A percentile compares a stretch with the other conserved stretches of the same genome.
Conservation (phyloP, 2,113 vertebrate genomes). For the Pipa parva region DNA sequence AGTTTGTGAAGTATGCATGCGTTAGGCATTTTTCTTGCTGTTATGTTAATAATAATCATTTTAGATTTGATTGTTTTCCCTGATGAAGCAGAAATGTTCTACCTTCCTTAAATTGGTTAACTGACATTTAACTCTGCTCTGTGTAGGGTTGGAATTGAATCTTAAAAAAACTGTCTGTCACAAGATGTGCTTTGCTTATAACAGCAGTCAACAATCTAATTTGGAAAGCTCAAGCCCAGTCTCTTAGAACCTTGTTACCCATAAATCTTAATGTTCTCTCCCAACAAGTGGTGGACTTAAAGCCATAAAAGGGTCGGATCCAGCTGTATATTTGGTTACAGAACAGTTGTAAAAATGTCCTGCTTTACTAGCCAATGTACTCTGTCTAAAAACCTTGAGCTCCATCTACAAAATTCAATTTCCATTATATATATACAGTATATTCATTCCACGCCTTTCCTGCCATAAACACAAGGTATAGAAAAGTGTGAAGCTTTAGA, state of each 20-base stretch:
- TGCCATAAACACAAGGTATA: neutral
- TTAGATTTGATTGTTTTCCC: slow-evolving; percentile 16
- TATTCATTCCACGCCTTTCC: neutral
- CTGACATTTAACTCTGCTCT: slow-evolving; percentile 8
- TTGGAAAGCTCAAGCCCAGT: slow-evolving; percentile 28
- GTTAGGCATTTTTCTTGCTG: too few relatives aligned
- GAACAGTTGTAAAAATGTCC: slow-evolving; percentile 31
- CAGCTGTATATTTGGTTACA: slow-evolving; percentile 17
- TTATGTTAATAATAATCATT: neutral
- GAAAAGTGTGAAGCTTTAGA: neutral
- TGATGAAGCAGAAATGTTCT: slow-evolving; percentile 23
- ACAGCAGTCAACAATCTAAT: slow-evolving; percentile 25
- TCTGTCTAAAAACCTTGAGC: slow-evolving; percentile 8
- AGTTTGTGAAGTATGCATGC: too few relatives aligned
- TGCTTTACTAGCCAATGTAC: slow-evolving; percentile 23
- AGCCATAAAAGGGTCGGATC: slow-evolving; percentile 5
- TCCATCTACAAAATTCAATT: slow-evolving; percentile 18
- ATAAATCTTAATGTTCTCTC: slow-evolving; percentile 31
- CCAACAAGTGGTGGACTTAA: slow-evolving; percentile 15
- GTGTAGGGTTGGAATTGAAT: slow-evolving; percentile 1
- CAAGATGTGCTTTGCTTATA: slow-evolving; percentile 22
- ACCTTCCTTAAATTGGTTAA: slow-evolving; percentile 13
- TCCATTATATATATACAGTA: neutral
- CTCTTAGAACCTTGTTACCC: slow-evolving; percentile 30
- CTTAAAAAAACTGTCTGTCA: neutral